A percentile compares a stretch with the other conserved stretches of the same genome.
Conservation (phyloP, 1,140 invertebrate genomes). For the Pomacea maculata region DNA sequence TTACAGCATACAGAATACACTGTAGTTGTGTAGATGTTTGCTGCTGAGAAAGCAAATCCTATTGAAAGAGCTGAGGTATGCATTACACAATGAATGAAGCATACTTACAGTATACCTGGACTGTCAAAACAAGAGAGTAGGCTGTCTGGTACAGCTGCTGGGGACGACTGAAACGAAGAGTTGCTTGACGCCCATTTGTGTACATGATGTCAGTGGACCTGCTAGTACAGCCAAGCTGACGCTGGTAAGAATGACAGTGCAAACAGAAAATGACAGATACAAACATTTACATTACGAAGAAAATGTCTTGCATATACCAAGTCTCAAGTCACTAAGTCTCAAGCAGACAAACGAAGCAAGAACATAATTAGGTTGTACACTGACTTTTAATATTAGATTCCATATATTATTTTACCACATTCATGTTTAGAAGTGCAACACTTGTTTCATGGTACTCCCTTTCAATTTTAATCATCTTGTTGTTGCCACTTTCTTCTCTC, state of each 20-base stretch:
- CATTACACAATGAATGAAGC: no score
- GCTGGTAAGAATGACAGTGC: constrained; percentile 21
- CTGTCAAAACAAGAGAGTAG: constrained; percentile 34
- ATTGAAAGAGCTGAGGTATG: no score
- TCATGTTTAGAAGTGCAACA: no score
- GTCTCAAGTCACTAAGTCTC: no score
- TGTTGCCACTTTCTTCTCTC: no score
- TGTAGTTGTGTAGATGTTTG: no score
- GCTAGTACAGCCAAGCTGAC: constrained; percentile 29
- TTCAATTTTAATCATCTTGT: no score
- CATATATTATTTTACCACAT: no score
- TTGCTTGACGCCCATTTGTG: constrained; percentile 28
- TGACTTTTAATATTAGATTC: no score
- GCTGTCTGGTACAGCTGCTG: constrained; percentile 29
- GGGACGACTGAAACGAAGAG: constrained; percentile 33
- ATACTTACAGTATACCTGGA: constrained; percentile 41
- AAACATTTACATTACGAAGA: background rate
- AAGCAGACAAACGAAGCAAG: background rate
- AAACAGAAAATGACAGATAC: background rate
- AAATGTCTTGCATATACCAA: background rate
- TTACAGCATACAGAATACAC: background rate
- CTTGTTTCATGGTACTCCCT: no score
- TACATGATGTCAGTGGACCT: constrained; percentile 40
- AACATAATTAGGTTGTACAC: background rate
- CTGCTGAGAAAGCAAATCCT: no score